Base-by-base conservation (phyloP, 2,113 vertebrate species). In the Cephalopterus ornatus region DNA sequence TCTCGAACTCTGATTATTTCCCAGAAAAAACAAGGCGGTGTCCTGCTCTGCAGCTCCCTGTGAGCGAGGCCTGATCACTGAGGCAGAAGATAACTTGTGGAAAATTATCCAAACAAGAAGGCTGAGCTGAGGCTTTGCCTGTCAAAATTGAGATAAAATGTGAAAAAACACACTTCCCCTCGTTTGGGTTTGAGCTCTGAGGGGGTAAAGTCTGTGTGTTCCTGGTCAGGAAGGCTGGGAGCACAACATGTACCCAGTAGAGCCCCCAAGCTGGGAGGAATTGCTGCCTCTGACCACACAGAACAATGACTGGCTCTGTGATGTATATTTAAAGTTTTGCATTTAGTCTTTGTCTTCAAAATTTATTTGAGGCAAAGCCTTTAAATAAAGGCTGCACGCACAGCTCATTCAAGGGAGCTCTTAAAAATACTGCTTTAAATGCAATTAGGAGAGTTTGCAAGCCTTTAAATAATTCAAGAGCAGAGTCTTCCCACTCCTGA, bases 401-500 rank as follows among this genome's bases (percentile, higher is more conserved):
- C 76, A 44, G 65, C 76, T 76, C 47, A 47, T 90, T 41, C 17
- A 28, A 70, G 85, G 50, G 58, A 52, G 55, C 83, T 73, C 84
- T 86, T 89, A 80, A 89, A 96, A 94, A 87, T 68, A 35, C 37
- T 55, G 0, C n/a, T 85, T 85, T 79, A 81, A 85, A 68, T 89
- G 73, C 53, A 84, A 94, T 89, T 91, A 85, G 84, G 68, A 78
- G 89, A 87, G 83, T 89, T 94, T 96, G 88, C 76, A 96, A 86
- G 68, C 32, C 74, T 95, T 91, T 73, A 87, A 93, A 93, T 94
- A 86, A 90, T 93, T 77, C 73, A 78, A 53, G 66, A 91, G 76
- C 80, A 92, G 92, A 94, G 87, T 70, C 92, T 85, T 88, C 89
- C 84, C 86, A 80, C 90, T 72, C 87, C 20, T 83, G 78, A 37